Conservation (phyloP, 2,113 vertebrate species). For the Pollachius pollachius region DNA sequence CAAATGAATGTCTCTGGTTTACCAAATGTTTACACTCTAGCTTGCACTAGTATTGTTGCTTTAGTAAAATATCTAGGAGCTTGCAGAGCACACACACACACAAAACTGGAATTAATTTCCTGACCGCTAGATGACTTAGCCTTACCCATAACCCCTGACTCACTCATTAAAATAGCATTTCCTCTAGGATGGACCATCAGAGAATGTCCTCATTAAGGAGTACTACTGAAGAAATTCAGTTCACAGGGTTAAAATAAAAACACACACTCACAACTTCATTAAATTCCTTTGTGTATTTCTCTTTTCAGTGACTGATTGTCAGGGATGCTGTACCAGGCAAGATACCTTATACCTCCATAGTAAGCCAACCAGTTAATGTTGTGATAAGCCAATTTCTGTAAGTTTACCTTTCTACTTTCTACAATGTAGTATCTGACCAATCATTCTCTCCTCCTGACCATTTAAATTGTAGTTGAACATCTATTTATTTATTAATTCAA, state of each 20-base stretch:
- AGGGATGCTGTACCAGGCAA: slow-evolving; percentile 25
- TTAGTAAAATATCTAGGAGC: background rate
- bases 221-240: slow-evolving; percentile 20
- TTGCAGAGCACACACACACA: slow-evolving; percentile 1
- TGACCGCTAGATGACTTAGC: slow-evolving; percentile 21
- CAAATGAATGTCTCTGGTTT: background rate
- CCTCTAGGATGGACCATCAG: slow-evolving; percentile 17
- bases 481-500: too few relatives aligned
- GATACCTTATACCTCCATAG: slow-evolving; percentile 37
- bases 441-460: too few relatives aligned
- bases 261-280: background rate
- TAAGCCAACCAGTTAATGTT: slow-evolving; percentile 57
- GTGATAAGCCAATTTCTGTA: background rate
- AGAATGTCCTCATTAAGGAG: slow-evolving; percentile 35
- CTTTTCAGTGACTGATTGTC: background rate
- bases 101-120: slow-evolving; percentile 19
- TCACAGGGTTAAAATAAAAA: background rate
- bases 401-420: too few relatives aligned
- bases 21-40: background rate
- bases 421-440: too few relatives aligned
- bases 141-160: slow-evolving; percentile 12
- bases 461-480: too few relatives aligned
- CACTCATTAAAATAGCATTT: slow-evolving; percentile 39
- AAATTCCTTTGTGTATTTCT: too few relatives aligned
- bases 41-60: background rate